phyloP scores from a whole-genome alignment of 2,113 vertebrate genomes.

The Dendrocopos noguchii region DNA sequence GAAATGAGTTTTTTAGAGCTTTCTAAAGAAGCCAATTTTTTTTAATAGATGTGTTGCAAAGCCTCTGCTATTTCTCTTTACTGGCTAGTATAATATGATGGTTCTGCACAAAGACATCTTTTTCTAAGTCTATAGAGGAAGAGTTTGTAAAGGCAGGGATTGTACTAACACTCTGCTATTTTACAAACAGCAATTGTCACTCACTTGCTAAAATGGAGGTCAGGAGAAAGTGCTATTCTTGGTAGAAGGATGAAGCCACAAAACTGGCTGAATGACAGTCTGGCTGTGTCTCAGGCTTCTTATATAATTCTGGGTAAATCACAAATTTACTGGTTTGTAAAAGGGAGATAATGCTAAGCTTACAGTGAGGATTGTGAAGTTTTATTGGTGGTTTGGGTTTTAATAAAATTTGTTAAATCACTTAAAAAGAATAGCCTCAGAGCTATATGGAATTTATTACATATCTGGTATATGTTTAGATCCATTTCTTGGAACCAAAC shows the following conservation, averaged over 20 bases:
- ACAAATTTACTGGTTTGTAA: background rate
- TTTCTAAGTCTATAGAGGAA: background rate
- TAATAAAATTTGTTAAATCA: background rate
- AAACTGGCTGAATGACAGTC: background rate
- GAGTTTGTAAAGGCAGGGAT: background rate
- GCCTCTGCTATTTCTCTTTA: conserved; percentile 5
- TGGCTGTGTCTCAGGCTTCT: background rate
- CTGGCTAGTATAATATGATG: background rate
- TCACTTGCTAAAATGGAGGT: background rate
- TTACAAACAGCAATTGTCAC: background rate
- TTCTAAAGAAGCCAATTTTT: background rate
- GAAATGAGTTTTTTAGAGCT: conserved; percentile 44
- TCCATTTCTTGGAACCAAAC: background rate
- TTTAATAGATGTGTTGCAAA: background rate
- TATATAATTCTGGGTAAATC: background rate
- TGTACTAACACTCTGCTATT: background rate
- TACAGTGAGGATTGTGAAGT: background rate
- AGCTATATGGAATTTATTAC: background rate
- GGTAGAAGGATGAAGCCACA: background rate
- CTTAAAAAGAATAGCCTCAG: background rate
- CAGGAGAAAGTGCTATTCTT: background rate
- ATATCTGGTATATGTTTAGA: background rate
- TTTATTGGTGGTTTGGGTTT: background rate
- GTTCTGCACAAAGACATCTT: background rate
- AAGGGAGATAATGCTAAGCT: background rate